Conservation (phyloP, 2,888 invertebrate genomes). For the Parnassius orleans region DNA sequence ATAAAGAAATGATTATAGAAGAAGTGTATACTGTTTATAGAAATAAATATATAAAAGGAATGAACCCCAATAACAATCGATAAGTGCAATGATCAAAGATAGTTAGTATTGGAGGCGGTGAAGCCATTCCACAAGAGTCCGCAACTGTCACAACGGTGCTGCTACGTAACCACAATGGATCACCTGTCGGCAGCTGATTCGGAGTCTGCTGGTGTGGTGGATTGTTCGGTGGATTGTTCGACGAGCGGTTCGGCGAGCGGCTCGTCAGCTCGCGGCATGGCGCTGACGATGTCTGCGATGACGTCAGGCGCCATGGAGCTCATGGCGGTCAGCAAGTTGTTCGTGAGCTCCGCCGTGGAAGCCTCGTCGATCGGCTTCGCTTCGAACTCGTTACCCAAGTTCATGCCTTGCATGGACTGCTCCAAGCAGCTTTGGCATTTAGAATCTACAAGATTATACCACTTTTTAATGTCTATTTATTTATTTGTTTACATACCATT, state of each 20-base stretch:
- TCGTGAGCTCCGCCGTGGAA: conserved; percentile 48
- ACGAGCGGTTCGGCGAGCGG: conserved; percentile 9
- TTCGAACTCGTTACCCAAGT: conserved; percentile 26
- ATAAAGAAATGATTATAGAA: too few relatives aligned
- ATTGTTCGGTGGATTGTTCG: background rate
- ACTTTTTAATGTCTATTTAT: too few relatives aligned
- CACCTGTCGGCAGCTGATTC: conserved; percentile 16
- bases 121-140: conserved; percentile 3
- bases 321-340: conserved; percentile 66
- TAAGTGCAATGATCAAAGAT: conserved; percentile 2
- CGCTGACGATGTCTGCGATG: conserved; percentile 51
- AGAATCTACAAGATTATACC: conserved; percentile 4
- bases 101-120: conserved; percentile 1
- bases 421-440: conserved; percentile 19
- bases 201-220: background rate
- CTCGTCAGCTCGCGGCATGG: conserved; percentile 39
- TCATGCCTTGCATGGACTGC: conserved; percentile 29
- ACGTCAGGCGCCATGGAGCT: conserved; percentile 53
- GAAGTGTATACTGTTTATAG: too few relatives aligned
- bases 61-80: too few relatives aligned
- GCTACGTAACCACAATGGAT: conserved; percentile 5
- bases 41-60: too few relatives aligned
- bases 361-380: conserved; percentile 32
- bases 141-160: conserved; percentile 3
- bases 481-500: too few relatives aligned